Conservation (phyloP, 2,888 invertebrate genomes). For the Drosophila silvestris region DNA sequence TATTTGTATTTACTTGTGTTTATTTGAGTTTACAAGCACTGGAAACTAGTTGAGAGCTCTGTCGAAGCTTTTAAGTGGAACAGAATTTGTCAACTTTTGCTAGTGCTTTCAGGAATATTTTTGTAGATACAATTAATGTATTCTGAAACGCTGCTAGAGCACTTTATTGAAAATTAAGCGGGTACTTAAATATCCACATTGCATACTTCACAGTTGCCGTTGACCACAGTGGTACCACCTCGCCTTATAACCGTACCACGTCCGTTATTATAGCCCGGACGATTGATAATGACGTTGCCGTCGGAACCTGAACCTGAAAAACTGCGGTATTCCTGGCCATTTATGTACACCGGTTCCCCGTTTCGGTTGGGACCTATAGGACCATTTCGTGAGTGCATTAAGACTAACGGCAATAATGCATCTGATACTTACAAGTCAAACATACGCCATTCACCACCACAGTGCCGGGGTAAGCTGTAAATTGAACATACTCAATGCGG, state of each 20-base stretch:
- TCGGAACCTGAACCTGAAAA: conserved; percentile 35
- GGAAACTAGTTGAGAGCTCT: neutral
- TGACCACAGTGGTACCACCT: conserved; percentile 57
- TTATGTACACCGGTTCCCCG: conserved; percentile 55
- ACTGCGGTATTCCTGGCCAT: conserved; percentile 68
- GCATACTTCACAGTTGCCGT: conserved; percentile 57
- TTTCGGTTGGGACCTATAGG: conserved; percentile 59
- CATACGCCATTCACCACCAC: conserved; percentile 69
- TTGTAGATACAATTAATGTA: neutral
- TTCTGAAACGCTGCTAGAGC: neutral
- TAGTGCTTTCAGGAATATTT: neutral
- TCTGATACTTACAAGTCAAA: conserved; percentile 62
- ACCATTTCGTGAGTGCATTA: neutral
- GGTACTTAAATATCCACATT: conserved; percentile 56
- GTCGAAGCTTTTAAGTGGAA: neutral
- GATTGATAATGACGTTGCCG: conserved; percentile 49
- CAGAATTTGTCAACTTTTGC: neutral
- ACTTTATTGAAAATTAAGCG: conserved; percentile 1
- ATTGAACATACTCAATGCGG: conserved; percentile 19
- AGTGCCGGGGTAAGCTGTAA: conserved; percentile 60
- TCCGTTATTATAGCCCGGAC: conserved; percentile 43
- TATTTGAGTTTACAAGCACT: neutral
- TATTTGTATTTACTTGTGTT: neutral
- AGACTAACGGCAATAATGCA: neutral
- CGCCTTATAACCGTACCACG: conserved; percentile 41